Evolutionary conservation across 2,113 vertebrate species (phyloP).

Genomic region (Eira barbara): DNA sequence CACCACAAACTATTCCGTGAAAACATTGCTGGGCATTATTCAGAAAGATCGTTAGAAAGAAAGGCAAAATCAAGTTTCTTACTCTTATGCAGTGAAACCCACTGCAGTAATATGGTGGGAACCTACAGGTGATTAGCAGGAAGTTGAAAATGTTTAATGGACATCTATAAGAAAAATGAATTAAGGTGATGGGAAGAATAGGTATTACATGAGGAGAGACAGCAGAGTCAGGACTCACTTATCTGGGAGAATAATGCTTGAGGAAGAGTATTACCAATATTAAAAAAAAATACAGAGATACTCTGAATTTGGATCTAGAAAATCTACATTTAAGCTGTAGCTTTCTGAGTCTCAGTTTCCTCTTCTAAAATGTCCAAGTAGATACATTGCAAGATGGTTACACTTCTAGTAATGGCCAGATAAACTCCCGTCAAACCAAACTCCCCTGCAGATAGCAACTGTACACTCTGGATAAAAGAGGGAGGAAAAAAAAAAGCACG

Average conservation of each 20-base stretch:
- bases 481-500: background rate
- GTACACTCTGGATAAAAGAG: background rate
- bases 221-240: background rate
- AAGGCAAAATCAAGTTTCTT: background rate
- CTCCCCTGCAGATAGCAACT: background rate
- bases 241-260: background rate
- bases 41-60: slow-evolving; percentile 28
- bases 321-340: background rate
- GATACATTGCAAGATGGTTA: background rate
- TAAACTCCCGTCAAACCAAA: background rate
- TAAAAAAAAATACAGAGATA: slow-evolving; percentile 17
- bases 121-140: background rate
- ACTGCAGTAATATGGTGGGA: background rate
- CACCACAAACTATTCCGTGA: background rate
- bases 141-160: background rate
- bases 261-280: background rate
- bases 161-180: background rate
- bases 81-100: background rate
- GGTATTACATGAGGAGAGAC: background rate
- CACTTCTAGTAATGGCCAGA: background rate
- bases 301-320: background rate
- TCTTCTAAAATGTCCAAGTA: slow-evolving; percentile 24
- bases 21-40: background rate
- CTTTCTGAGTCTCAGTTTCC: background rate
- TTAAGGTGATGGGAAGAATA: slow-evolving; percentile 8